Evolutionary conservation across 2,888 invertebrate genomes (phyloP).

Genomic region (Eulithis testata): DNA sequence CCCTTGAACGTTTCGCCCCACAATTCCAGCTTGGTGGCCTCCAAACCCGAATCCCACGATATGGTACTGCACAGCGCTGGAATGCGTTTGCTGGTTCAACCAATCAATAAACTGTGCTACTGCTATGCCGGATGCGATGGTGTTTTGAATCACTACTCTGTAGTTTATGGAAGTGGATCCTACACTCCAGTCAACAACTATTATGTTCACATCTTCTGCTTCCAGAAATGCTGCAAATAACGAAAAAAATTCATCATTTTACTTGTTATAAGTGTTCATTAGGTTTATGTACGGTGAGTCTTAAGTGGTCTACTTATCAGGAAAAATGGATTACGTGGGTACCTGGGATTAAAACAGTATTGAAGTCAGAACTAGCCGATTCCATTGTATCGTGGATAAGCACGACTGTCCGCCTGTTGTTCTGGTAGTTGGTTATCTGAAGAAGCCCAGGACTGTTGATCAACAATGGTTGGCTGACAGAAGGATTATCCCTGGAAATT

Average conservation of each 20-base stretch:
- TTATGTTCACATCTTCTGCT: conserved; percentile 66
- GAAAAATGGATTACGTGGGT: neutral
- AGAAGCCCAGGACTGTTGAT: conserved; percentile 51
- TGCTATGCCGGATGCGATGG: conserved; percentile 59
- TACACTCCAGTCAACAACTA: conserved; percentile 69
- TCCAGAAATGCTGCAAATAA: conserved; percentile 55
- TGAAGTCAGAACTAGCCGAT: conserved; percentile 53
- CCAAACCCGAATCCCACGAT: conserved; percentile 68
- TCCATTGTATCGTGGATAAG: conserved; percentile 64
- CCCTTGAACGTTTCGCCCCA: conserved; percentile 61
- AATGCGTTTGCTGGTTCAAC: conserved; percentile 55
- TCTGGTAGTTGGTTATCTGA: conserved; percentile 51
- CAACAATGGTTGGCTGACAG: conserved; percentile 60
- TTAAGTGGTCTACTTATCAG: no score
- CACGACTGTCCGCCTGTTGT: conserved; percentile 56
- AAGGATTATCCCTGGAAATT: conserved; percentile 55
- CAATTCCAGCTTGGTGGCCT: conserved; percentile 66
- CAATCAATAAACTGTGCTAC: conserved; percentile 64
- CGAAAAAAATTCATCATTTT: no score
- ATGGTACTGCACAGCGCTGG: conserved; percentile 56
- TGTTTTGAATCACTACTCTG: conserved; percentile 55
- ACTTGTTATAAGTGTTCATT: no score
- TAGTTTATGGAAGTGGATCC: conserved; percentile 56
- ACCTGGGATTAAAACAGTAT: conserved; percentile 61
- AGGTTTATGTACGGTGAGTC: neutral